Evolutionary conservation across 2,113 vertebrate genomes (phyloP), one percentile per base, ranked within the genome.

Genomic region (Sterna hirundo): DNA sequence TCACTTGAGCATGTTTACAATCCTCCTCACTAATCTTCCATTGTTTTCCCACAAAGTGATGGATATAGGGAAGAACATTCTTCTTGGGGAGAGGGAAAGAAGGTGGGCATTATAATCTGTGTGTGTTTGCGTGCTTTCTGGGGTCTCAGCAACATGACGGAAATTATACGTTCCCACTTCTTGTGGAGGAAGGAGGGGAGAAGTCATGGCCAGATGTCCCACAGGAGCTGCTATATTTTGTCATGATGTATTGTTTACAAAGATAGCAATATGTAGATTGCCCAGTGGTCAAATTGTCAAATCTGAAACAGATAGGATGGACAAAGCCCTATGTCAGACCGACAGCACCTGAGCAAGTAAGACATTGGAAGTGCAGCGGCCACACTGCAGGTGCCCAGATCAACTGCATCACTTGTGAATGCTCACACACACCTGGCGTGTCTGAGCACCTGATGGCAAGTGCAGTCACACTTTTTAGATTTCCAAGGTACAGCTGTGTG

Each of bases 351-450:
- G 1, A 26, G 38, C n/a, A 23, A 47, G 25, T 4, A 58, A 11
- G 13, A 1, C 0, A 1, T 5, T 11, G 17, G 49, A 21, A 38
- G 3, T 0, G 6, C 0, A 0, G 15, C 12, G 64, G 44, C 58
- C 0, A 0, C 3, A 49, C 32, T 49, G 49, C 12, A 1, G 21
- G 6, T 0, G 1, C 57, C 16, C 13, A 20, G 26, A 27, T 7
- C 58, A 17, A n/a, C 38, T 3, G n/a, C 5, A 44, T 7, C 65
- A 1, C 47, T 5, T 2, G 7, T 4, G 10, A 1, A 0, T 10
- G 30, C 57, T 30, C 38, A 7, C 6, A 6, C 25, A 13, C 38
- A 17, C 5, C 10, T 12, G 36, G 6, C 27, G 16, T 5, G 13
- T 9, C 22, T 4, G 34, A 54, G 66, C 13, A 6, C 5, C 46